Base-by-base conservation (phyloP, 2,797 vertebrate species). In the Scleropages formosus region DNA sequence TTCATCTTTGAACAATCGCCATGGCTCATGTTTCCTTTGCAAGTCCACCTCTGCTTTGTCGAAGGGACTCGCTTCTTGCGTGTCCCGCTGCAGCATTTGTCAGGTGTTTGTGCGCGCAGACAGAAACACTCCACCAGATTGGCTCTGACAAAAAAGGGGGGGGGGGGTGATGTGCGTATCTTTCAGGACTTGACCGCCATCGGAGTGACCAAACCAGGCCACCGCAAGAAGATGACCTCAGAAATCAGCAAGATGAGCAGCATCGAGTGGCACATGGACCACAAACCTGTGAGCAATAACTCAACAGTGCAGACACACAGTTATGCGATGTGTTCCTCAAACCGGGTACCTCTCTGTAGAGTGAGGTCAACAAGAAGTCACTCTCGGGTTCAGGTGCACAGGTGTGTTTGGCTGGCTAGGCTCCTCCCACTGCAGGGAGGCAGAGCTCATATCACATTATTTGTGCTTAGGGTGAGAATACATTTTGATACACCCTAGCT, bases 201-300 rank as follows among this genome's bases (percentile, higher is more conserved):
- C 0, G 96, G 97, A 16, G 95, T 98, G 80, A 96, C 95, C 77
- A 99, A 99, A 85, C 96, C 97, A 0, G 97, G 97, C 31, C 97
- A 98, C 87, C 92, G 97, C 84, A 98, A 98, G 92, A 98, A 98
- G 90, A 95, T 99, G 24, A 91, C 94, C 0, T 93, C 95, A 0
- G 97, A 99, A 89, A 97, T 99, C 88, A 96, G 95, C 84, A 95
- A 91, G 85, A 88, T 98, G 26, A 95, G 82, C 79, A 86, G 94
- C 46, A 92, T 92, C 0, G 97, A 98, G 81, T 97, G 96, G 95
- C 90, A 96, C 65, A 94, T 95, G 0, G 96, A 98, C 27, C 94
- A 98, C 81, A 98, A 97, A 86, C 97, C 97, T 24, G 97, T 98
- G 87, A 94, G 95, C 13, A 15, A 13, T 20, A 89, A n/a, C n/a